These are phyloP conservation scores for Halcyon chelicuti DNA, from an alignment of 2,797 vertebrate species.

Conservation along the genomic window DNA sequence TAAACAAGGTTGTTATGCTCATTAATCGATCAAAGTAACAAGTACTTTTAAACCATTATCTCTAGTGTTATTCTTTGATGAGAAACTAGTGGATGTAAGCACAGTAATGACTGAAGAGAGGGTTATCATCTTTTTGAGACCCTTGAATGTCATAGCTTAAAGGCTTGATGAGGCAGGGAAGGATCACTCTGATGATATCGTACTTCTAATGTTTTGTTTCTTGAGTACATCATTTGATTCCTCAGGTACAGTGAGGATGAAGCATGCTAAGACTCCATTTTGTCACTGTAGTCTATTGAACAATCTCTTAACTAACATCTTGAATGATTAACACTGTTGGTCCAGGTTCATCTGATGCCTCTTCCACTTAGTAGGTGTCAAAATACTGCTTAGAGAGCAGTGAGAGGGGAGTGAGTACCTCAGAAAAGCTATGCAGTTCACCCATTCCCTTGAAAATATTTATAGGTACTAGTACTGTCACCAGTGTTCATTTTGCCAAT, in stretches of 20 bases:
- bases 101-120: constrained; percentile 6
- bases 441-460: constrained; percentile 6
- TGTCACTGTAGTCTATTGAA: neutral
- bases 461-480: neutral
- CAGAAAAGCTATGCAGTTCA: neutral
- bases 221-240: neutral
- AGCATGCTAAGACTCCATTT: constrained; percentile 8
- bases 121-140: neutral
- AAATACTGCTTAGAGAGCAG: neutral
- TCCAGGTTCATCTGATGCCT: neutral
- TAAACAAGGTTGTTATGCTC: neutral
- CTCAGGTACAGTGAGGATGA: neutral
- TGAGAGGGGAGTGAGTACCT: neutral
- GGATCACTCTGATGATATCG: neutral
- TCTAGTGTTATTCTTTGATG: constrained; percentile 8
- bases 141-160: neutral
- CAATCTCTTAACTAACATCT: neutral
- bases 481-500: neutral
- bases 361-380: neutral
- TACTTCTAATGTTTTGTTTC: neutral
- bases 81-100: constrained; percentile 33
- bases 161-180: neutral
- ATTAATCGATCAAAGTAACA: neutral
- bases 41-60: constrained; percentile 26
- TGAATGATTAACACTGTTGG: neutral